Percentiles rank a stretch among this genome's conserved stretches.
Evolutionary conservation across 2,113 vertebrate genomes (phyloP).

Genomic region (Pagrus major): DNA sequence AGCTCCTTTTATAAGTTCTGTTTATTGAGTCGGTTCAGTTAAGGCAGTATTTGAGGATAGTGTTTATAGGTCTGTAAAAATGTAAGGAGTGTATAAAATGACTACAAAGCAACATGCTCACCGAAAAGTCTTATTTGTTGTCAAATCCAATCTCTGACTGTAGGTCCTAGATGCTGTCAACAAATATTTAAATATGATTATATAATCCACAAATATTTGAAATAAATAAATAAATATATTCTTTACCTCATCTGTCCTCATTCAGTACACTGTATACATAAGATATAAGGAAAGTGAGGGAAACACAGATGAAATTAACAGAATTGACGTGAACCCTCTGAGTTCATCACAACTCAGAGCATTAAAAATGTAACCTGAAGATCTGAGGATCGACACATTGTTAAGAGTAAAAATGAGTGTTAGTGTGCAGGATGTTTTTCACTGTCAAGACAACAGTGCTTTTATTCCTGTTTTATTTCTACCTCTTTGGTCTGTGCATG

Average conservation of each 20-base stretch:
- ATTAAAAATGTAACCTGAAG: not conserved
- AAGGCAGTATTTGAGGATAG: not conserved
- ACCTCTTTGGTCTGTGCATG: not conserved
- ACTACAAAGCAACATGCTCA: not conserved
- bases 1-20: not conserved
- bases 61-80: not conserved
- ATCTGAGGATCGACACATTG: not conserved
- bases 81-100: not conserved
- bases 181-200: no score
- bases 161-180: no score
- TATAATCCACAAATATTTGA: no score
- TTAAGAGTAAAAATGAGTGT: no score
- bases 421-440: not conserved
- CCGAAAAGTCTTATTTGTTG: no score
- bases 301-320: not conserved
- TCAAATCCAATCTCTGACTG: no score
- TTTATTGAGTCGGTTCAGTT: not conserved
- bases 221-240: no score
- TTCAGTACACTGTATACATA: no score
- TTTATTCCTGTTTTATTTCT: not conserved
- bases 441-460: not conserved
- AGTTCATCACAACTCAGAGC: not conserved
- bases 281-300: no score
- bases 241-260: no score
- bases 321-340: not conserved